Base-by-base conservation (phyloP, 2,113 vertebrate genomes). In the Rhadina sibilatrix region DNA sequence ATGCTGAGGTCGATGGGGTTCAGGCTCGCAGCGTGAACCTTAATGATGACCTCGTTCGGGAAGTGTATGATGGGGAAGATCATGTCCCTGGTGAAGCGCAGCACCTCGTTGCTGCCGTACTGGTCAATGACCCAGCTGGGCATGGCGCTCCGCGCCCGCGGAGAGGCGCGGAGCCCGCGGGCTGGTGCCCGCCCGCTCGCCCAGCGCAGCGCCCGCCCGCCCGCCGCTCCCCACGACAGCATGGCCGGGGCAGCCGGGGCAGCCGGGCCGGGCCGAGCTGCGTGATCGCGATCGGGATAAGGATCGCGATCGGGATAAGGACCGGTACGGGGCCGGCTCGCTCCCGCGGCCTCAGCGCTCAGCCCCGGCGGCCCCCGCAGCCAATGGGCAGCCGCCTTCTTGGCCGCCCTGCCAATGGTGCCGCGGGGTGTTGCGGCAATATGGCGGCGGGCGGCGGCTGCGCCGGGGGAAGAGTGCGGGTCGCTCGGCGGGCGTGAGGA, bases 1-100 rank as follows among this genome's bases (percentile, higher is more conserved):
- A 99, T 99, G 94, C 98, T 98, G 85, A 99, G 97, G 92, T 99
- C 99, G 79, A 99, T 97, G 24, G 99, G 99, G 95, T 99, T 99
- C 53, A 99, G 95, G 92, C 98, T 98, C 20, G 98, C 98, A 30
- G 99, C 99, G 17, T 98, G 98, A 93, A 99, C 99, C 95, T 98
- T 98, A 78, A 99, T 97, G 69, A 99, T 98, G 30, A 99, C 99
- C 97, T 99, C 99, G 96, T 99, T 99, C 15, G 99, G 99, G 78
- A 98, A 99, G 81, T 97, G 83, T 89, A 99, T 98, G 72, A 98
- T 13, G 33, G 99, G 99, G 74, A 99, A 97, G 49, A 87, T 63
- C 95, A 98, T 99, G 37, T 99, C 98, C 84, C 91, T 97, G 23
- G 97, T 99, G 94, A 98, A 99, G 17, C 99, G 98, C 63, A 99